Conservation (phyloP, 2,888 invertebrate species). For the Masnerella sp. region DNA sequence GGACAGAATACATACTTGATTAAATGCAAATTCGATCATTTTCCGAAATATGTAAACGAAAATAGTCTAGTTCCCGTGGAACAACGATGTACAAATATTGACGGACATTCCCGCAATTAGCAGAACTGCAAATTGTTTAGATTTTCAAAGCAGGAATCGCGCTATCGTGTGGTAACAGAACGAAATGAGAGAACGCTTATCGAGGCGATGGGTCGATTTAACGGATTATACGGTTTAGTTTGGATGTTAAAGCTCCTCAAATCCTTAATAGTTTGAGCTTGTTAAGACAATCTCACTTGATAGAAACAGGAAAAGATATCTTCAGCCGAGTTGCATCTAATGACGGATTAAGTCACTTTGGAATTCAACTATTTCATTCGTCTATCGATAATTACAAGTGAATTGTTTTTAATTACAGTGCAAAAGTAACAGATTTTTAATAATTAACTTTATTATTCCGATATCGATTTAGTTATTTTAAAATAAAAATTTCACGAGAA, state of each 20-base stretch:
- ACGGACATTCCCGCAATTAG: not conserved
- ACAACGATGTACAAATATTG: too few relatives aligned
- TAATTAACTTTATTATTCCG: too few relatives aligned
- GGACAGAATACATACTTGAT: too few relatives aligned
- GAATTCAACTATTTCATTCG: not conserved
- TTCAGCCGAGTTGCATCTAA: constrained; percentile 3
- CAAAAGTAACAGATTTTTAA: too few relatives aligned
- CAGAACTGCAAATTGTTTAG: constrained; percentile 18
- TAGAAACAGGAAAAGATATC: constrained; percentile 29
- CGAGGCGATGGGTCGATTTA: constrained; percentile 39
- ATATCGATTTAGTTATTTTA: too few relatives aligned
- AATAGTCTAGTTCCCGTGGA: too few relatives aligned
- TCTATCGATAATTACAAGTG: too few relatives aligned
- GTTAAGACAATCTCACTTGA: constrained; percentile 31
- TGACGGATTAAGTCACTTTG: constrained; percentile 31
- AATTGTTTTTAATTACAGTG: too few relatives aligned
- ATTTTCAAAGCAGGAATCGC: constrained; percentile 15
- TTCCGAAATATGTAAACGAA: too few relatives aligned
- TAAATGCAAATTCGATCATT: too few relatives aligned
- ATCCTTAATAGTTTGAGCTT: constrained; percentile 45
- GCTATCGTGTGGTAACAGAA: constrained; percentile 28
- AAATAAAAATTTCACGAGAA: too few relatives aligned
- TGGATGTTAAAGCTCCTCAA: constrained; percentile 37
- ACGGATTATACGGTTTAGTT: constrained; percentile 49
- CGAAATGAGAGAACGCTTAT: constrained; percentile 38